These are phyloP conservation scores for Rhinella marina DNA, from an alignment of 2,797 vertebrate species.

Conservation along the genomic window DNA sequence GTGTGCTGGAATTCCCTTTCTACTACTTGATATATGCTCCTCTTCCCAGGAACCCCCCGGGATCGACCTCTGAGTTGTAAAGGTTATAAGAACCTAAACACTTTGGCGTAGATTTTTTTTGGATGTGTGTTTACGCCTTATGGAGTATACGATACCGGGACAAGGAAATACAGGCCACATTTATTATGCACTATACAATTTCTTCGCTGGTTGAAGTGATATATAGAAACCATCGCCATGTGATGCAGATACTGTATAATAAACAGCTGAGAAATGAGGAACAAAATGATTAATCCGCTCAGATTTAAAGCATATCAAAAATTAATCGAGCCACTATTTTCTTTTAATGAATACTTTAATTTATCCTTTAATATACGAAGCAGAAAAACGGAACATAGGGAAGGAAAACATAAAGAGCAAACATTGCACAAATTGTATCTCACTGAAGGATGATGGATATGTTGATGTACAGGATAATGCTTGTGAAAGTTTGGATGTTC, in stretches of 20 bases:
- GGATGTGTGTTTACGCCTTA: neutral
- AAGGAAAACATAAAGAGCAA: neutral
- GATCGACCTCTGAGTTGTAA: neutral
- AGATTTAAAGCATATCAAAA: constrained; percentile 1
- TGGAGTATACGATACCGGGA: neutral
- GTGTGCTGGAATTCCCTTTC: neutral
- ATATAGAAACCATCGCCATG: neutral
- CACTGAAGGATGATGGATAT: neutral
- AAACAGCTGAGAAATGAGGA: constrained; percentile 15
- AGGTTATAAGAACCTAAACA: neutral
- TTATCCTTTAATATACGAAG: constrained; percentile 20
- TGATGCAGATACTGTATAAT: neutral
- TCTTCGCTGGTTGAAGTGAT: constrained; percentile 41
- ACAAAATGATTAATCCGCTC: neutral
- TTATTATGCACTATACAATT: constrained; percentile 42
- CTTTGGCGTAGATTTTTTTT: neutral
- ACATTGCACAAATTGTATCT: constrained; percentile 8
- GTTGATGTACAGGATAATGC: neutral
- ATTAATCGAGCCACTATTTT: constrained; percentile 16
- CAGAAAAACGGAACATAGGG: neutral
- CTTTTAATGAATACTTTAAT: constrained; percentile 26
- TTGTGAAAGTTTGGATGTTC: neutral
- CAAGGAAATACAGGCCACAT: constrained; percentile 27
- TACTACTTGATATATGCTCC: neutral
- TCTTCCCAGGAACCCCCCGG: neutral